Percentiles rank a stretch among this genome's conserved stretches.
phyloP scores from a whole-genome alignment of 2,888 invertebrate genomes.

The Drosophila diplacantha region DNA sequence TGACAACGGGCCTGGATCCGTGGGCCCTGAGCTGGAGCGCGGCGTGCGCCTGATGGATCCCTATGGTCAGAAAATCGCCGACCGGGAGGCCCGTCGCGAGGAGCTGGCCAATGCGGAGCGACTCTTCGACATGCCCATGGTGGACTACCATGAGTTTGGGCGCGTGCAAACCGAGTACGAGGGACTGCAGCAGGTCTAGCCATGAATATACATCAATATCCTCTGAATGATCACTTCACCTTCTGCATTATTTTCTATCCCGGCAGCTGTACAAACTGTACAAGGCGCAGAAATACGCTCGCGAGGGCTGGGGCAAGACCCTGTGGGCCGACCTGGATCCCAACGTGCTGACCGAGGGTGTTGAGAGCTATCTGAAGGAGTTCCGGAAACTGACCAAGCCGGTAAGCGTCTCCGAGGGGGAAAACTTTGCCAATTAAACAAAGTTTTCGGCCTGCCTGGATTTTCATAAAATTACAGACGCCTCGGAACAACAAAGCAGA shows the following conservation, averaged over 20 bases:
- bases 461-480: slow-evolving; percentile 60
- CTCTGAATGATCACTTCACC: not conserved
- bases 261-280: slow-evolving; percentile 85
- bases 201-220: not conserved
- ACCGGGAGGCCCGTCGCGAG: slow-evolving; percentile 83
- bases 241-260: not conserved
- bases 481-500: slow-evolving; percentile 56
- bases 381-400: slow-evolving; percentile 86
- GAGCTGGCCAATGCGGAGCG: slow-evolving; percentile 85
- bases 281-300: slow-evolving; percentile 85
- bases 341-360: slow-evolving; percentile 89
- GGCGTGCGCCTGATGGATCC: slow-evolving; percentile 84
- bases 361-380: slow-evolving; percentile 89
- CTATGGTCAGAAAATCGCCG: slow-evolving; percentile 80
- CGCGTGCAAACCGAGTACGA: slow-evolving; percentile 82
- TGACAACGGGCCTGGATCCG: slow-evolving; percentile 87
- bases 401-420: slow-evolving; percentile 77
- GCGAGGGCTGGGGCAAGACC: slow-evolving; percentile 91
- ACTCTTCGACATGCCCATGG: slow-evolving; percentile 90
- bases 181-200: slow-evolving; percentile 81
- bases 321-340: slow-evolving; percentile 93
- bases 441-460: slow-evolving; percentile 54
- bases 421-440: slow-evolving; percentile 66
- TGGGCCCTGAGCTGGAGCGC: slow-evolving; percentile 85
- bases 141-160: slow-evolving; percentile 88